Evolutionary conservation across 2,113 vertebrate species (phyloP).

Genomic region (Calidris pugnax): DNA sequence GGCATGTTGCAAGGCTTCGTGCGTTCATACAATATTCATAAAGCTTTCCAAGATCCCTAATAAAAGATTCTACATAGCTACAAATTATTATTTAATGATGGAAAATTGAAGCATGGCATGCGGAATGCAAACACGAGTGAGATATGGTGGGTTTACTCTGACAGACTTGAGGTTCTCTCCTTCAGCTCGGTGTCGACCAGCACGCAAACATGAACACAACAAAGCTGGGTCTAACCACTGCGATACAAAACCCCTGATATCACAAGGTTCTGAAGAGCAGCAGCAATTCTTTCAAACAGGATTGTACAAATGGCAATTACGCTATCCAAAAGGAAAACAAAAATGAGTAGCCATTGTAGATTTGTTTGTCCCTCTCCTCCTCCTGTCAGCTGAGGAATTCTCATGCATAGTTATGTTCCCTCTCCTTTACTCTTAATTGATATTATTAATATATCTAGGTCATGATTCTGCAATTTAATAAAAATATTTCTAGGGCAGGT

Average conservation of each 20-base stretch:
- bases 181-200: background rate
- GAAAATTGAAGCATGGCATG: background rate
- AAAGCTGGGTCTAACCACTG: background rate
- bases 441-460: slow-evolving; percentile 47
- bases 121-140: background rate
- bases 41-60: slow-evolving; percentile 18
- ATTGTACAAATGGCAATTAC: background rate
- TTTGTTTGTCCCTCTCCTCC: background rate
- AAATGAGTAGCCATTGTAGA: background rate
- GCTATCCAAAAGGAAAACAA: background rate
- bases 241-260: background rate
- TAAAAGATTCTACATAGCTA: background rate
- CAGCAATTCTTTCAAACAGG: background rate
- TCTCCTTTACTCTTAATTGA: slow-evolving; percentile 29
- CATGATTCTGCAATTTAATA: background rate
- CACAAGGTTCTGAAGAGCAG: background rate
- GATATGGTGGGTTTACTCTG: background rate
- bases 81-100: slow-evolving; percentile 6
- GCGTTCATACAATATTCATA: slow-evolving; percentile 12
- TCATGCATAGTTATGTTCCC: background rate
- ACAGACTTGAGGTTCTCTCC: background rate
- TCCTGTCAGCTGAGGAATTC: background rate
- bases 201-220: background rate
- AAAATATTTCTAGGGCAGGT: slow-evolving; percentile 51
- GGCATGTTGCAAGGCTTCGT: background rate